Evolutionary conservation across 2,797 vertebrate species (phyloP).

Genomic region (Mus spretus): DNA sequence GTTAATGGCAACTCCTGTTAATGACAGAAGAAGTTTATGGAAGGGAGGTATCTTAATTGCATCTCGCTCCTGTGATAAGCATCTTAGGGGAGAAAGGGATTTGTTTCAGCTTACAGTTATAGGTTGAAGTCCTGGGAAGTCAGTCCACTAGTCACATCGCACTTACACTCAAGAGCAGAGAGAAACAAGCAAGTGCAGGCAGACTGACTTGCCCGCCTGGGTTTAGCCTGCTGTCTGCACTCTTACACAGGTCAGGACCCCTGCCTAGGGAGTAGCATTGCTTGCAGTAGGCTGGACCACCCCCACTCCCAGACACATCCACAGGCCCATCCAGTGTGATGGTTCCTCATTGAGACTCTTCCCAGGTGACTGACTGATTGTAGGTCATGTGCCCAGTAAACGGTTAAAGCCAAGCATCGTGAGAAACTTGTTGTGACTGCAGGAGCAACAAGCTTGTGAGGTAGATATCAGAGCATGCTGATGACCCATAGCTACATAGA

Average conservation of each 20-base stretch:
- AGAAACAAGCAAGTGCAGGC: background rate
- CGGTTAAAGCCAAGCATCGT: too few species aligned
- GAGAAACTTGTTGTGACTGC: background rate
- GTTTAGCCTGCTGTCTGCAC: too few species aligned
- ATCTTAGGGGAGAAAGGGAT: background rate
- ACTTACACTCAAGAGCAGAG: background rate
- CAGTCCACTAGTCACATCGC: too few species aligned
- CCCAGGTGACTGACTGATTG: background rate
- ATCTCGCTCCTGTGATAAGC: background rate
- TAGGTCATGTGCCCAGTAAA: too few species aligned
- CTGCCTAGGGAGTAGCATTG: background rate
- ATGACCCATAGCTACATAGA: background rate
- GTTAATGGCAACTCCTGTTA: too few species aligned
- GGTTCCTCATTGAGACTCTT: background rate
- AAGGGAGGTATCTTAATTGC: background rate
- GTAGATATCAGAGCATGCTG: background rate
- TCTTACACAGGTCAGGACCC: background rate
- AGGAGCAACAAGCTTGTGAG: background rate
- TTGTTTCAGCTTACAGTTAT: background rate
- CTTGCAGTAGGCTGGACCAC: background rate
- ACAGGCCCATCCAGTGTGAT: background rate
- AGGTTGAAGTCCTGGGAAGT: background rate
- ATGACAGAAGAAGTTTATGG: background rate
- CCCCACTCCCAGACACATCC: background rate
- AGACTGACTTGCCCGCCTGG: too few species aligned